Conservation (phyloP, 2,113 vertebrate species). For the Theropithecus gelada region DNA sequence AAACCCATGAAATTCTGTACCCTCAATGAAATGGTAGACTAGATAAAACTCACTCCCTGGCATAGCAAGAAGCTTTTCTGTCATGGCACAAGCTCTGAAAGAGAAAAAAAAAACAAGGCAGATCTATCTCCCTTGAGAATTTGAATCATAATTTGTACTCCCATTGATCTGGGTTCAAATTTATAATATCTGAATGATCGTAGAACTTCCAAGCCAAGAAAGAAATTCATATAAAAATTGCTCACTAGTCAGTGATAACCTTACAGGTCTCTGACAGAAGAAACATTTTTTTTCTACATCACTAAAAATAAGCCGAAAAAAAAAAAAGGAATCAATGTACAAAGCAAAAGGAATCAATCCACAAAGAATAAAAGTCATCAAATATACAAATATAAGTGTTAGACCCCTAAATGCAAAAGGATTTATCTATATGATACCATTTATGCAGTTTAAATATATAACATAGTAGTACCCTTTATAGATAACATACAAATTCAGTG, state of each 20-base stretch:
- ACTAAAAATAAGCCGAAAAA: neutral
- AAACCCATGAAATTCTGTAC: neutral
- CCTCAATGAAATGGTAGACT: neutral
- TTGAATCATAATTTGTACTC: neutral
- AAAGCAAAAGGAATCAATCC: neutral
- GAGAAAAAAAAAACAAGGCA: neutral
- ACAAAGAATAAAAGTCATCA: slow-evolving; percentile 1
- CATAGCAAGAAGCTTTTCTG: neutral
- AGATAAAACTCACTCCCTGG: neutral
- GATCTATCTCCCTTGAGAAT: neutral
- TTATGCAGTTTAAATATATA: neutral
- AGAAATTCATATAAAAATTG: slow-evolving; percentile 16
- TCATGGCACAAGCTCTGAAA: neutral
- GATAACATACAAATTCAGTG: neutral
- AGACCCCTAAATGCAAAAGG: neutral
- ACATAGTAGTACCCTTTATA: neutral
- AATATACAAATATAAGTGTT: neutral
- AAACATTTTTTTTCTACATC: neutral
- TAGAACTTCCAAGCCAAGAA: neutral
- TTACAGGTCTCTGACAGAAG: neutral
- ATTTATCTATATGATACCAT: neutral
- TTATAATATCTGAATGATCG: neutral
- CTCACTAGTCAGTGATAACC: neutral
- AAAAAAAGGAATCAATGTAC: neutral
- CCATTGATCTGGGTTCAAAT: neutral